Evolutionary conservation across 2,888 invertebrate species (phyloP), one percentile per base, ranked within the genome.

Genomic region (Drosophila greeni): DNA sequence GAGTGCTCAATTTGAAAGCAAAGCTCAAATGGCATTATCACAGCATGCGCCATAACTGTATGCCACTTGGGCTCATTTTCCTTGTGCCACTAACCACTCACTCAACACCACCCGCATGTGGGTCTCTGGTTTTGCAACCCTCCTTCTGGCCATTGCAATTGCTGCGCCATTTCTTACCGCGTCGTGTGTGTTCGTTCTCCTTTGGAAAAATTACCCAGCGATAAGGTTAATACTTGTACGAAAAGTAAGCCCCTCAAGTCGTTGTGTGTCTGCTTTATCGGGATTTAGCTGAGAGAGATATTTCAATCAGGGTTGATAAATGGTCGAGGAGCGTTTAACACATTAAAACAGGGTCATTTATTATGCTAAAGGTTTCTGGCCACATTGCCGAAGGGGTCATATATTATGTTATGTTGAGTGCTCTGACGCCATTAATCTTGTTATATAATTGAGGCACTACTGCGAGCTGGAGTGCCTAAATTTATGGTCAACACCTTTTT

Each of bases 1-100:
- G 82, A 79, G 81, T 80, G 80, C 79, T 82, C 82, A 82, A 84
- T 78, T 76, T 70, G 68, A 82, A 78, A 81, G 82, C 76, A 75
- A 78, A 79, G 79, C 79, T 79, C 80, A 79, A 69, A 67, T 53
- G 58, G 84, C 76, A 79, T 79, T 79, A 84, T 84, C 79, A 82
- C 79, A 79, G 79, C 84, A 79, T 79, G 79, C 82, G 57, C 68
- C 70, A 55, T 34, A 43, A 23, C 39, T 31, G 29, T 37, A 31
- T 29, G 26, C 51, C 40, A 37, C 39, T 26, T 45, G 33, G 26
- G 43, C 43, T 31, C 24, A 7, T 23, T 26, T 23, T 11, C 29
- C 11, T 3, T 29, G 66, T 20, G 18, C 39, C 39, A 39, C 39
- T 59, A 76, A 59, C 84, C 23, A 82, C 23, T 20, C 39, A 39